Evolutionary conservation across 2,113 vertebrate species (phyloP).

Genomic region (Strix aluco): DNA sequence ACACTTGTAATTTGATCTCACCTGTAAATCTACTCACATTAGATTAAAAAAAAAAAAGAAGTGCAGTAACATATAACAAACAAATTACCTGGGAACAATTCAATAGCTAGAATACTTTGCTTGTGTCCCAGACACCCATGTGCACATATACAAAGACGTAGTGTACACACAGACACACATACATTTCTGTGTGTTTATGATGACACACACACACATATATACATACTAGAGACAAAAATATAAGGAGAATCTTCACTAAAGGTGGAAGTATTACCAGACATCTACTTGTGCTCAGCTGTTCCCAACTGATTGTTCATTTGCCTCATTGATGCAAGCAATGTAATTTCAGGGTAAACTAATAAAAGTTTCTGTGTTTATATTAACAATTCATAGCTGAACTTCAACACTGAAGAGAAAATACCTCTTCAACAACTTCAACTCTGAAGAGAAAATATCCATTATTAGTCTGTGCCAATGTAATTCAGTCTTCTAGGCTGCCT

Average conservation of each 20-base stretch:
- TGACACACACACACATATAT: not conserved
- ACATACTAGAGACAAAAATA: not conserved
- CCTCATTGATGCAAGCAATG: not conserved
- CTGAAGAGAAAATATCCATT: not conserved
- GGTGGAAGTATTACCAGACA: not conserved
- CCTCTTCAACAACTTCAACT: too few relatives aligned
- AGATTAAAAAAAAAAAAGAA: not conserved
- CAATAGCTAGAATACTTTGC: not conserved
- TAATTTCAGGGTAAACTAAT: not conserved
- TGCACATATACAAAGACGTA: not conserved
- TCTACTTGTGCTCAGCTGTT: not conserved
- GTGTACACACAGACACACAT: not conserved
- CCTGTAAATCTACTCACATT: not conserved
- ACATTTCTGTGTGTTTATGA: not conserved
- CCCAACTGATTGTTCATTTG: not conserved
- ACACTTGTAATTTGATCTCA: not conserved
- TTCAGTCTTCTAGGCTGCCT: not conserved
- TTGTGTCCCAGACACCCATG: rapidly evolving
- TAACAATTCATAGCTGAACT: not conserved
- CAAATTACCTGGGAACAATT: not conserved
- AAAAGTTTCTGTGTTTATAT: not conserved
- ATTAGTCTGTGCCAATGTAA: not conserved
- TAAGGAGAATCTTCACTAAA: not conserved
- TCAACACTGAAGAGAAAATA: not conserved
- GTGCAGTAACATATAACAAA: not conserved